A percentile compares a stretch with the other conserved stretches of the same genome.
Evolutionary conservation across 2,888 invertebrate genomes (phyloP).

Genomic region (Spodoptera littoralis): DNA sequence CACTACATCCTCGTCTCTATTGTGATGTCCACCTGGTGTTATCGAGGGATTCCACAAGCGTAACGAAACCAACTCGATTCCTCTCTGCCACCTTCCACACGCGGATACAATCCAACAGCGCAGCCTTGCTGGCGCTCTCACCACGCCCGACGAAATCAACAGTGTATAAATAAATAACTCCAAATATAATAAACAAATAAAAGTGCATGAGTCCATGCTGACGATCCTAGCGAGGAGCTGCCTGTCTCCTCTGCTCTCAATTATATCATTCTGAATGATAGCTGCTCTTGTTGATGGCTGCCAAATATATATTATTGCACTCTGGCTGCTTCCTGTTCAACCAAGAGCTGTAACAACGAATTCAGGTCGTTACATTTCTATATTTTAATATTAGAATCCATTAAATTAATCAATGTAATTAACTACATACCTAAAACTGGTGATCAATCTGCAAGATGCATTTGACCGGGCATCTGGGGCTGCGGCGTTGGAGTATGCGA

Average conservation of each 20-base stretch:
- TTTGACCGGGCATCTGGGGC: slow-evolving; percentile 81
- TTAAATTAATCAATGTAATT: background rate
- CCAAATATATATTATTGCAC: slow-evolving; percentile 77
- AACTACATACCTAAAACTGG: slow-evolving; percentile 63
- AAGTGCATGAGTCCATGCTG: slow-evolving; percentile 80
- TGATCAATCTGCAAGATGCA: slow-evolving; percentile 85
- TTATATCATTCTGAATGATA: slow-evolving; percentile 58
- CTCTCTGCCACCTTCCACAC: slow-evolving; percentile 42
- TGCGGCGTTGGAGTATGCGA: slow-evolving; percentile 87
- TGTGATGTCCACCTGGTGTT: slow-evolving; percentile 66
- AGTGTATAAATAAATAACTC: slow-evolving; percentile 77
- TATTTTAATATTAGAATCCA: background rate
- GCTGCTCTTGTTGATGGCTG: slow-evolving; percentile 81
- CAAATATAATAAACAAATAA: slow-evolving; percentile 76
- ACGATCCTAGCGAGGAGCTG: slow-evolving; percentile 65
- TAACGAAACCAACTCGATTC: slow-evolving; percentile 58
- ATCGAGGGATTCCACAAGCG: slow-evolving; percentile 76
- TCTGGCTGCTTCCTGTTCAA: slow-evolving; percentile 75
- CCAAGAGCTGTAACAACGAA: slow-evolving; percentile 74
- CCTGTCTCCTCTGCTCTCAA: slow-evolving; percentile 56
- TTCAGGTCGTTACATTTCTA: slow-evolving; percentile 1
- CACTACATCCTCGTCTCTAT: slow-evolving; percentile 68
- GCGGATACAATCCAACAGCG: slow-evolving; percentile 41
- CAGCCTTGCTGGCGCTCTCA: slow-evolving; percentile 47
- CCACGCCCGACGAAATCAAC: slow-evolving; percentile 76